Evolutionary conservation across 1,140 invertebrate species (phyloP).

Genomic region (Caerostris extrusa): DNA sequence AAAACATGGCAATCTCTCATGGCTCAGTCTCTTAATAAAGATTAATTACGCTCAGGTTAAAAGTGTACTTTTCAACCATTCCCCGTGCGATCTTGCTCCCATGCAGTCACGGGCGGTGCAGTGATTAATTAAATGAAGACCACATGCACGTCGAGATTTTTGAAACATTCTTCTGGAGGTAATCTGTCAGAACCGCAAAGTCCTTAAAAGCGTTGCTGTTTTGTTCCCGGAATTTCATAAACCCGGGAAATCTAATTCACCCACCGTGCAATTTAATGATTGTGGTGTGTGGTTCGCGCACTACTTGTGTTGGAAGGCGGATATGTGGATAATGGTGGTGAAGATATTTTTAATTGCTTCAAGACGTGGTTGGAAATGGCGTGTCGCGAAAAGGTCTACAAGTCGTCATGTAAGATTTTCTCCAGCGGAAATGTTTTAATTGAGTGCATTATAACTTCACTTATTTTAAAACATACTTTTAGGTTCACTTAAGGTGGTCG

Average conservation of each 20-base stretch:
- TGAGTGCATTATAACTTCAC: too few relatives aligned
- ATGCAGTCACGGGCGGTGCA: not conserved
- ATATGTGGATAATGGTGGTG: not conserved
- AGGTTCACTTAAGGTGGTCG: too few relatives aligned
- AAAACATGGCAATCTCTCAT: conserved; percentile 60
- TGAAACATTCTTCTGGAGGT: conserved; percentile 48
- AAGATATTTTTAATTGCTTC: not conserved
- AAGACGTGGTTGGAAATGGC: not conserved
- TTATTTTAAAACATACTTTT: too few relatives aligned
- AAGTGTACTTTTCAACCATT: conserved; percentile 53
- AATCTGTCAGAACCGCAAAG: conserved; percentile 2
- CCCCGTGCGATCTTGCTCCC: not conserved
- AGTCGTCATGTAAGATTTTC: not conserved
- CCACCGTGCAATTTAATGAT: not conserved
- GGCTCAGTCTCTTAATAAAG: conserved; percentile 59
- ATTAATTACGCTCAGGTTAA: conserved; percentile 70
- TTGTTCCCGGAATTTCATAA: not conserved
- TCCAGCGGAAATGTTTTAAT: too few relatives aligned
- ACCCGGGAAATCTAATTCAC: not conserved
- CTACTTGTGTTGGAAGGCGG: not conserved
- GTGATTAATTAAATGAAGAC: conserved; percentile 60
- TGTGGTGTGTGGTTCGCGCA: not conserved
- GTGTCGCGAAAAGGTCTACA: not conserved
- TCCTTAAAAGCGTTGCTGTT: not conserved
- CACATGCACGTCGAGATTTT: not conserved